These are phyloP conservation scores for Zeuzera pyrina DNA, from an alignment of 2,888 invertebrate genomes.

Conservation along the genomic window DNA sequence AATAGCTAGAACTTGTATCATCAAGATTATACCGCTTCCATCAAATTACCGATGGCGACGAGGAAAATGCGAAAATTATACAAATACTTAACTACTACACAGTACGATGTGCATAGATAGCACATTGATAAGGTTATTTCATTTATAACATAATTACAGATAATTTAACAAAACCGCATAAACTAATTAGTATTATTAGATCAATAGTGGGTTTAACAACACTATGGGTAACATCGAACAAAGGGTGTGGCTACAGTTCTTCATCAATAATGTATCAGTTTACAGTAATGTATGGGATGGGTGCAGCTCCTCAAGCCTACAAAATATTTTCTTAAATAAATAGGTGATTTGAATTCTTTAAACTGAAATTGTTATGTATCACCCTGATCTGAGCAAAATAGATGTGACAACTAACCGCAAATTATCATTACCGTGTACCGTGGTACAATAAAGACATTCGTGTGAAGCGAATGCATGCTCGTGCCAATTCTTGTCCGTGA, in stretches of 20 bases:
- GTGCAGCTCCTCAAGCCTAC: constrained; percentile 15
- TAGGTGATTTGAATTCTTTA: neutral
- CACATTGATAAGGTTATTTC: constrained; percentile 11
- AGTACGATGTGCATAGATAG: constrained; percentile 3
- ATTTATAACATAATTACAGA: constrained; percentile 17
- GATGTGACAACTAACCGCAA: too few species aligned
- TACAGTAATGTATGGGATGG: constrained; percentile 18
- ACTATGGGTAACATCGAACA: constrained; percentile 15
- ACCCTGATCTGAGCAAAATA: neutral
- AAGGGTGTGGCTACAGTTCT: constrained; percentile 19
- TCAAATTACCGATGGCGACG: constrained; percentile 27
- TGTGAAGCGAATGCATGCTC: constrained; percentile 23
- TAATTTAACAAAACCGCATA: constrained; percentile 17
- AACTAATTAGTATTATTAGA: constrained; percentile 22
- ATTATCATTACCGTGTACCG: neutral
- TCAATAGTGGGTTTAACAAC: constrained; percentile 18
- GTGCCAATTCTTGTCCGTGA: constrained; percentile 24
- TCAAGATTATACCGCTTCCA: constrained; percentile 29
- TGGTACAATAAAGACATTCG: constrained; percentile 24
- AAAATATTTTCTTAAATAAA: neutral
- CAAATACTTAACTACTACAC: too few species aligned
- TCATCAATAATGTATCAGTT: constrained; percentile 30
- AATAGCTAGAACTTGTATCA: constrained; percentile 31
- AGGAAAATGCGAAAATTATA: constrained; percentile 2
- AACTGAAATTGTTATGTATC: neutral